Evolutionary conservation across 1,140 invertebrate genomes (phyloP).

Genomic region (Rhynchophorus ferrugineus): DNA sequence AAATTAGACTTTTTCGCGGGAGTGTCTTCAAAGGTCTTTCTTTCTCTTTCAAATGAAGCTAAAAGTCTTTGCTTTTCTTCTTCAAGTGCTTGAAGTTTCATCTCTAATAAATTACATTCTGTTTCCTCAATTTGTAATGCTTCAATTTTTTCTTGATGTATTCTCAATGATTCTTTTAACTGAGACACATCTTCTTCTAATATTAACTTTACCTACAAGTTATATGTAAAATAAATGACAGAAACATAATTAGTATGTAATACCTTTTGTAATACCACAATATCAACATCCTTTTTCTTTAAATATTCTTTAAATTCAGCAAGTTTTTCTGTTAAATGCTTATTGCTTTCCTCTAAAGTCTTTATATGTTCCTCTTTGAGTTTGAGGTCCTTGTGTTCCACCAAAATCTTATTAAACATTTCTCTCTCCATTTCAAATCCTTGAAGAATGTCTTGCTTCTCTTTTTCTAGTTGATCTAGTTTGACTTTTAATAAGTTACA

Average conservation of each 20-base stretch:
- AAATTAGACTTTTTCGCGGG: conserved; percentile 7
- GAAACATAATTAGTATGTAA: conserved; percentile 4
- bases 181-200: conserved; percentile 16
- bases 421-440: conserved; percentile 22
- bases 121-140: conserved; percentile 36
- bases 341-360: conserved; percentile 39
- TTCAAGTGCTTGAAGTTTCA: conserved; percentile 27
- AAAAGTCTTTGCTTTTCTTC: conserved; percentile 24
- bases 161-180: conserved; percentile 21
- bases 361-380: conserved; percentile 39
- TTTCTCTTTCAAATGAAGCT: conserved; percentile 19
- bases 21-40: conserved; percentile 14
- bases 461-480: conserved; percentile 22
- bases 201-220: conserved; percentile 9
- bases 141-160: conserved; percentile 27
- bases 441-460: conserved; percentile 14
- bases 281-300: conserved; percentile 17
- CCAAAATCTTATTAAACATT: conserved; percentile 22
- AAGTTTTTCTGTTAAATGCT: conserved; percentile 37
- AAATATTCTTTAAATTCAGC: conserved; percentile 35
- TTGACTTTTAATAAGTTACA: conserved; percentile 31
- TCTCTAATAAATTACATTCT: conserved; percentile 25
- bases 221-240: not conserved
- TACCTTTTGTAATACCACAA: conserved; percentile 33
- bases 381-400: conserved; percentile 18